Percentiles rank a stretch among this genome's conserved stretches.
These are phyloP conservation scores for Fregata magnificens DNA, from an alignment of 2,113 vertebrate genomes.

Conservation along the genomic window DNA sequence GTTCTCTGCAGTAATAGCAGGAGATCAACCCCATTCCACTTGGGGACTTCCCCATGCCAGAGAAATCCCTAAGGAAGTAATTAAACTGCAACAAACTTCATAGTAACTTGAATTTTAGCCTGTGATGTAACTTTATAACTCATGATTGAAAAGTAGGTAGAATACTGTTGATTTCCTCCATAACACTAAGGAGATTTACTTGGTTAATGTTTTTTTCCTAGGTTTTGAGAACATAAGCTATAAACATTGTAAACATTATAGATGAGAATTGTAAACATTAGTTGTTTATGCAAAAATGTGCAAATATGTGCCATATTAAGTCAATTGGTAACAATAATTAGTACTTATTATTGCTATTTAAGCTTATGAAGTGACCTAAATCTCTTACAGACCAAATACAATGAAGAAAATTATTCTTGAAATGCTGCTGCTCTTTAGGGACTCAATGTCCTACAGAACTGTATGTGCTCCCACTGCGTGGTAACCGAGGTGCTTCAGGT, in stretches of 20 bases:
- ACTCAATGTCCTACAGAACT: neutral
- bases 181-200: neutral
- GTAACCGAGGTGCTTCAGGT: neutral
- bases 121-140: neutral
- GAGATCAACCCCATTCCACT: neutral
- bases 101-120: neutral
- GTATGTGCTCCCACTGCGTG: fast-evolving
- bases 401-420: neutral
- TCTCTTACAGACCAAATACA: neutral
- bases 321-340: neutral
- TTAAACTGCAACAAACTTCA: neutral
- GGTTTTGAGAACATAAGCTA: neutral
- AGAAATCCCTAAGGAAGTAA: slow-evolving; percentile 21
- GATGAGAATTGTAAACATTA: neutral
- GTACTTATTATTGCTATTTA: neutral
- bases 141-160: neutral
- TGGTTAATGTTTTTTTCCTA: neutral
- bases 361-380: neutral
- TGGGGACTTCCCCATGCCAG: neutral
- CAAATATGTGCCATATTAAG: neutral
- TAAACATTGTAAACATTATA: neutral
- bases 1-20: neutral
- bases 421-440: neutral
- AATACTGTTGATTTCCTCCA: neutral
- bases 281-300: neutral